Base-by-base conservation (phyloP, 2,113 vertebrate genomes). In the Cairina moschata region DNA sequence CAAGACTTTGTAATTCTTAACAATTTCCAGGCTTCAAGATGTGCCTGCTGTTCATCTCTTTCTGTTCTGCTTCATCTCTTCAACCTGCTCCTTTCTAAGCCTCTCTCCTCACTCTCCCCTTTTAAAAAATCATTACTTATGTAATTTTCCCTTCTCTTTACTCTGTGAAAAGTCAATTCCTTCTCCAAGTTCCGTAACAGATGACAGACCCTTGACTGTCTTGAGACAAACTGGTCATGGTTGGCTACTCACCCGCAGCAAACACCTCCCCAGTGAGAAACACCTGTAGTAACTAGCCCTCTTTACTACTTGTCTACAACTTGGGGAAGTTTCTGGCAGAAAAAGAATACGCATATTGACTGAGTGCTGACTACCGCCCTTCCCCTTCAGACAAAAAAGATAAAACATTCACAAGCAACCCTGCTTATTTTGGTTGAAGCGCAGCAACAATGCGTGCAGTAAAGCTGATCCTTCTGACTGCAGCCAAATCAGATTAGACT, bases 391-490 rank as follows among this genome's bases (percentile, higher is more conserved):
- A 56, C 36, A 44, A 67, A 60, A 67, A 26, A 60, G 36, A 82
- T 11, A 91, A 72, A 82, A 76, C 14, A 68, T 32, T 65, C 11
- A 46, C 25, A 78, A 80, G 50, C 48, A 79, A 13, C 17, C 9
- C 29, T 42, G 29, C 6, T 4, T 42, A 60, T 76, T 93, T 73
- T 79, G 54, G 32, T 31, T 63, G 66, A 79, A 46, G 34, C 55
- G 25, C 21, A 79, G 21, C 48, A 66, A 81, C 55, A 54, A 25
- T 12, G 78, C 3, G 20, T 17, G 26, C 66, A 62, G 36, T 13
- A 84, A 92, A 83, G 28, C n/a, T 91, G 40, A 94, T 91, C 55
- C 34, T 94, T 76, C 54, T 88, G 38, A 46, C 63, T 88, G 55
- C 63, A 80, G 58, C 22, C 58, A 65, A 66, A 87, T 50, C 17